Evolutionary conservation across 2,797 vertebrate genomes (phyloP), one percentile per base, ranked within the genome.

Genomic region (Myotis findleyi): DNA sequence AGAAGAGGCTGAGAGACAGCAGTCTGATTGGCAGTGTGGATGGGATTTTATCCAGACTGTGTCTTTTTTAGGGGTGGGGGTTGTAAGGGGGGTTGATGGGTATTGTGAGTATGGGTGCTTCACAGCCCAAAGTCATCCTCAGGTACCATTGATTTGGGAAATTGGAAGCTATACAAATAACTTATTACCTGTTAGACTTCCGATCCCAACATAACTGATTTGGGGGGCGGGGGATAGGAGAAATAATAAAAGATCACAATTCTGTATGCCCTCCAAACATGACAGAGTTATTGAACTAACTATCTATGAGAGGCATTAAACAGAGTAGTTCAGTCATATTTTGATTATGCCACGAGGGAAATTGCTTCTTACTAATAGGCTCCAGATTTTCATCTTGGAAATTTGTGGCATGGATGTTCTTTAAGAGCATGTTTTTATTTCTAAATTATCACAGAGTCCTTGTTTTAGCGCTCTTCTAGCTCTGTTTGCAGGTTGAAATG

Each of bases 351-450:
- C 86, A 12, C 25, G 53, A 36, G 8, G 55, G 68, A 62, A 64
- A 83, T 6, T 7, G 6, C 38, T 93, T 85, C 86, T 93, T 93
- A 71, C 72, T 82, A 84, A 93, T 51, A 77, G 87, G 36, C 23
- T 69, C 68, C 44, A 57, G 87, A 81, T 90, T 94, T 95, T 83
- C 75, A 38, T 86, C 86, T 92, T 84, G 75, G 49, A 95, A 86
- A 85, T 95, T 41, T 91, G 92, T 88, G 73, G 79, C 90, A 53
- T 49, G 47, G 62, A 12, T 73, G n/a, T 71, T 59, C 75, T 92
- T 96, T 73, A 30, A 95, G 49, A 84, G 73, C 21, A 36, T 36
- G 21, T 57, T 90, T 88, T 89, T 82, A 86, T 87, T 87, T 91
- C 85, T 85, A 47, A 93, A 68, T 38, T 38, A 55, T 79, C 68